Evolutionary conservation across 2,797 vertebrate genomes (phyloP).

Genomic region (Amniataba percoides): DNA sequence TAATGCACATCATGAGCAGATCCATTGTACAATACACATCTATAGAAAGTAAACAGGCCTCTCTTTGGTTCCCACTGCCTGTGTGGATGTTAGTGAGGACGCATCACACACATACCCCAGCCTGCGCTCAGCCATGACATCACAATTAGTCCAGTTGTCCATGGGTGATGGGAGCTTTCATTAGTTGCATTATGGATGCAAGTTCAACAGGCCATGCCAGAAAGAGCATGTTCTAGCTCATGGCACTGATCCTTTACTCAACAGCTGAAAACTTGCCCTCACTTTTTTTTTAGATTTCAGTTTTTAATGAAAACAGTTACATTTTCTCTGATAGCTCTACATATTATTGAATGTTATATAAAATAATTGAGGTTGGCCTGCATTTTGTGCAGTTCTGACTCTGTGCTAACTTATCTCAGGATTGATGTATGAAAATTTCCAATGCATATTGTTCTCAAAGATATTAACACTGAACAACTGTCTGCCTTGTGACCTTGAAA

Average conservation of each 20-base stretch:
- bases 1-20: not conserved
- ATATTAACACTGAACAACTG: conserved; percentile 35
- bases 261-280: conserved; percentile 20
- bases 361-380: conserved; percentile 15
- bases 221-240: conserved; percentile 50
- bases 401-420: conserved; percentile 24
- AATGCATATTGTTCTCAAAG: conserved; percentile 28
- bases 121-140: conserved; percentile 8
- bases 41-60: not conserved
- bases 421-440: conserved; percentile 26
- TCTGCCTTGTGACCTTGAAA: conserved; percentile 33
- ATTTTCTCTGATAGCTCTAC: conserved; percentile 6
- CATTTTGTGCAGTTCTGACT: conserved; percentile 22
- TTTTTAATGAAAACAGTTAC: conserved; percentile 21
- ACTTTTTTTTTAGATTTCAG: conserved; percentile 23
- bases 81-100: conserved; percentile 12
- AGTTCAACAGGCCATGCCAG: conserved; percentile 63
- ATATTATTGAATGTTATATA: conserved; percentile 12
- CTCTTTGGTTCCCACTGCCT: not conserved
- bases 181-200: conserved; percentile 70
- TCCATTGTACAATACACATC: not conserved
- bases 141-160: conserved; percentile 46
- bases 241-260: conserved; percentile 22
- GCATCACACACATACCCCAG: conserved; percentile 19
- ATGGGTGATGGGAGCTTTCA: conserved; percentile 56